These are phyloP conservation scores for Calliscelio sp. DNA, from an alignment of 2,888 invertebrate genomes.

Conservation along the genomic window DNA sequence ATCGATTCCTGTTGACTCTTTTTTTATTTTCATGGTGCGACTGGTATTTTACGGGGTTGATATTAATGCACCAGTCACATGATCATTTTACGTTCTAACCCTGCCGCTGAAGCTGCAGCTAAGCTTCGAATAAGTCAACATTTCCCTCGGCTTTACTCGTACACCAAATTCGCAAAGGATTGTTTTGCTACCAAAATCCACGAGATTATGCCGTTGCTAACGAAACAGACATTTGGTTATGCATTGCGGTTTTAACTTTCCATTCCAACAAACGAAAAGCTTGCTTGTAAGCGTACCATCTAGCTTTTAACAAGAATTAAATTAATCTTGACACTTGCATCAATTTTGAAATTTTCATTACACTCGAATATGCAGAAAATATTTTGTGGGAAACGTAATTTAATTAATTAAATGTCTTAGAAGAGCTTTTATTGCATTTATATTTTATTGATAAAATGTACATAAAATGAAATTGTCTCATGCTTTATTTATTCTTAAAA, in stretches of 20 bases:
- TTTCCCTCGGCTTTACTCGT: conserved; percentile 48
- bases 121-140: conserved; percentile 61
- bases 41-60: too few relatives aligned
- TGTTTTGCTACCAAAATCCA: conserved; percentile 65
- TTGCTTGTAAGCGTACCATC: conserved; percentile 5
- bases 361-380: too few relatives aligned
- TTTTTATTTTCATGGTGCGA: too few relatives aligned
- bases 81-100: conserved; percentile 64
- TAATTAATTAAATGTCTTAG: too few relatives aligned
- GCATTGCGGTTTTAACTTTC: conserved; percentile 58
- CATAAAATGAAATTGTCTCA: too few relatives aligned
- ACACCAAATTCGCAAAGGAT: conserved; percentile 58
- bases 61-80: conserved; percentile 81
- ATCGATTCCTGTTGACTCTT: too few relatives aligned
- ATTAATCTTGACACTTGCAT: conserved; percentile 28
- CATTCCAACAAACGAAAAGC: conserved; percentile 45
- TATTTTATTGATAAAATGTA: too few relatives aligned
- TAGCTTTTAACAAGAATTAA: conserved; percentile 35
- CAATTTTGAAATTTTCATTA: conserved; percentile 10
- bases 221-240: conserved; percentile 64
- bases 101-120: conserved; percentile 50
- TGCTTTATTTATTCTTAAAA: too few relatives aligned
- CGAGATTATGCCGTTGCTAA: conserved; percentile 59
- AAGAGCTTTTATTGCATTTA: too few relatives aligned
- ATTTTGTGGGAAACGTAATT: too few relatives aligned